These are phyloP conservation scores for Steinernema carpocapsae DNA, from an alignment of 2,888 invertebrate species.

Conservation along the genomic window DNA sequence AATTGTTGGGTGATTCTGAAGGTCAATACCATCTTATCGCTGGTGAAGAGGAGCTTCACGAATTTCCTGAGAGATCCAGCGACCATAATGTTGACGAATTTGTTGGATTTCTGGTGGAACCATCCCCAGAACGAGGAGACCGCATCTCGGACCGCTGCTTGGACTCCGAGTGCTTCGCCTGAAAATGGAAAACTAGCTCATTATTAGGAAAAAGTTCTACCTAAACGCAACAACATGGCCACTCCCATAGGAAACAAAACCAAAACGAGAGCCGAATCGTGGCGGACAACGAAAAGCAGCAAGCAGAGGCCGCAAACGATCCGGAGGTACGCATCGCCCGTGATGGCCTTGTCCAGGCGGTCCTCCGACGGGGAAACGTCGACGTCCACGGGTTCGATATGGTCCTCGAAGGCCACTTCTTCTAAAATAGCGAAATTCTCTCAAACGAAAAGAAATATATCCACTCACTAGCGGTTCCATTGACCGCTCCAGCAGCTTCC, in stretches of 20 bases:
- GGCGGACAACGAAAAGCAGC: slow-evolving; percentile 62
- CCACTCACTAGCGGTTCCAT: not conserved
- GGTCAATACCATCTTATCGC: slow-evolving; percentile 46
- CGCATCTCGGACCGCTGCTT: slow-evolving; percentile 42
- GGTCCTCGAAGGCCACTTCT: not conserved
- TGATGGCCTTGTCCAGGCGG: slow-evolving; percentile 38
- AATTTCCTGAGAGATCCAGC: slow-evolving; percentile 67
- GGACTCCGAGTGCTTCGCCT: slow-evolving; percentile 57
- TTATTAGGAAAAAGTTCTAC: slow-evolving; percentile 36
- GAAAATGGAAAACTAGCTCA: slow-evolving; percentile 33
- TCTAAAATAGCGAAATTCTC: not conserved
- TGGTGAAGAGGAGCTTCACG: slow-evolving; percentile 58
- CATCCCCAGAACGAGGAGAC: slow-evolving; percentile 47
- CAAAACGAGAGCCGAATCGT: slow-evolving; percentile 60
- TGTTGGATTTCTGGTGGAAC: slow-evolving; percentile 46
- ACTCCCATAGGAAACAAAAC: slow-evolving; percentile 58
- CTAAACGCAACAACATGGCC: slow-evolving; percentile 48
- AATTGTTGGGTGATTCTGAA: not conserved
- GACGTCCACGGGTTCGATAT: too few species aligned
- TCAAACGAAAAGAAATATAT: not conserved
- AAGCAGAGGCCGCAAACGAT: slow-evolving; percentile 54
- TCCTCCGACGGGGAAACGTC: not conserved
- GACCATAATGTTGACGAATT: slow-evolving; percentile 62
- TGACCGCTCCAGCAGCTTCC: slow-evolving; percentile 29
- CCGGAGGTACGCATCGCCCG: slow-evolving; percentile 47